phyloP scores from a whole-genome alignment of 2,113 vertebrate species.

The Neoarius graeffei region DNA sequence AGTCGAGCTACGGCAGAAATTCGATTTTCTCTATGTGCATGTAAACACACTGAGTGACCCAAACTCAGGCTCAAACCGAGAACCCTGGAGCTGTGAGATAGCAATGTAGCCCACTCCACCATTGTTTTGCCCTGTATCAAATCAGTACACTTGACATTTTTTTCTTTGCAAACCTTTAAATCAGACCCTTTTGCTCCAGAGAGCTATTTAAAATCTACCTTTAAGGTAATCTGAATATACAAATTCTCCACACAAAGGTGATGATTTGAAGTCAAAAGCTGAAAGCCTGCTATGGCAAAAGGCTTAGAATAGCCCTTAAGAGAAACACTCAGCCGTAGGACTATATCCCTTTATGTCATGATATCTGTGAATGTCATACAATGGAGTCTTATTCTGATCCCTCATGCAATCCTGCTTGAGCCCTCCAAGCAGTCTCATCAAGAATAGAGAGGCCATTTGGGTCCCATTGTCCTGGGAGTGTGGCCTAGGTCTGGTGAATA shows the following conservation, averaged over 20 bases:
- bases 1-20: too few relatives aligned
- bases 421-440: slow-evolving; percentile 41
- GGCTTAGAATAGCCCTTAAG: slow-evolving; percentile 27
- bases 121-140: background rate
- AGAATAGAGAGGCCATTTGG: slow-evolving; percentile 49
- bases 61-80: background rate
- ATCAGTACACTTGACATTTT: background rate
- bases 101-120: background rate
- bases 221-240: slow-evolving; percentile 11
- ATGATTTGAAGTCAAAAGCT: slow-evolving; percentile 9
- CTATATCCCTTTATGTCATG: slow-evolving; percentile 43
- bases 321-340: slow-evolving; percentile 37
- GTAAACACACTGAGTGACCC: too few relatives aligned
- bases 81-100: background rate
- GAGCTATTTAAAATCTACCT: background rate
- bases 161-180: background rate
- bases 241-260: slow-evolving; percentile 23
- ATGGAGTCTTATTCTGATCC: slow-evolving; percentile 43
- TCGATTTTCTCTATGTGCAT: too few relatives aligned
- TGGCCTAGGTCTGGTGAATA: slow-evolving; percentile 40
- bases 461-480: slow-evolving; percentile 43
- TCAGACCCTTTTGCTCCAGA: background rate
- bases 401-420: slow-evolving; percentile 41
- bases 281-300: background rate
- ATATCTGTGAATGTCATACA: slow-evolving; percentile 48